phyloP scores from a whole-genome alignment of 2,888 invertebrate genomes.

The Pseudanteris insignis region DNA sequence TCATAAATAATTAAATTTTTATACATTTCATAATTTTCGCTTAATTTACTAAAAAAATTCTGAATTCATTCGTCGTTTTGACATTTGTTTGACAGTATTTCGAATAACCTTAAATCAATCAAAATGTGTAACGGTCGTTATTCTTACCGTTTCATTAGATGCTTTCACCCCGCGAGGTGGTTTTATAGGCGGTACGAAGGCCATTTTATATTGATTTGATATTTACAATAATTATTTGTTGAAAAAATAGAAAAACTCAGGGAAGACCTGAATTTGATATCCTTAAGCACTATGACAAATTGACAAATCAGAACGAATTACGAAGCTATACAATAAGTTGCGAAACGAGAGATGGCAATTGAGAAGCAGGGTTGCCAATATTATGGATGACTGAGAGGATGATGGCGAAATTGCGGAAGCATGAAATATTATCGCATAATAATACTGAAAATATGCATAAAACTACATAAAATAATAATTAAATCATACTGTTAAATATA shows the following conservation, averaged over 20 bases:
- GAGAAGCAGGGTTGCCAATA: slow-evolving; percentile 25
- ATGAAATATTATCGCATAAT: no score
- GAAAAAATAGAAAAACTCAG: slow-evolving; percentile 15
- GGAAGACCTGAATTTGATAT: background rate
- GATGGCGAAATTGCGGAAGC: no score
- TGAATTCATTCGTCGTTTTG: no score
- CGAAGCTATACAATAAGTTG: background rate
- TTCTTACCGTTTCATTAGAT: slow-evolving; percentile 83
- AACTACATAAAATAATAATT: no score
- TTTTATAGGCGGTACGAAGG: slow-evolving; percentile 80
- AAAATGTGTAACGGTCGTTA: slow-evolving; percentile 1
- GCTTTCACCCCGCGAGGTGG: slow-evolving; percentile 88
- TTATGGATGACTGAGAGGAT: no score
- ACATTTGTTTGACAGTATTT: slow-evolving; percentile 5
- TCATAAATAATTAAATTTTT: no score
- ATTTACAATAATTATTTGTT: slow-evolving; percentile 15
- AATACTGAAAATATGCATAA: no score
- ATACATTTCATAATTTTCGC: no score
- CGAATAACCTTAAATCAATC: slow-evolving; percentile 10
- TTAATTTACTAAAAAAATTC: no score
- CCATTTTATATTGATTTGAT: slow-evolving; percentile 65
- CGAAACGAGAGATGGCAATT: slow-evolving; percentile 10
- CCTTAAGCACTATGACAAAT: background rate
- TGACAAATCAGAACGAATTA: no score
- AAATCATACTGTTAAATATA: no score